Evolutionary conservation across 35 echinoderm and acorn worm genomes (phyloP).

Genomic region (Apostichopus californicus): DNA sequence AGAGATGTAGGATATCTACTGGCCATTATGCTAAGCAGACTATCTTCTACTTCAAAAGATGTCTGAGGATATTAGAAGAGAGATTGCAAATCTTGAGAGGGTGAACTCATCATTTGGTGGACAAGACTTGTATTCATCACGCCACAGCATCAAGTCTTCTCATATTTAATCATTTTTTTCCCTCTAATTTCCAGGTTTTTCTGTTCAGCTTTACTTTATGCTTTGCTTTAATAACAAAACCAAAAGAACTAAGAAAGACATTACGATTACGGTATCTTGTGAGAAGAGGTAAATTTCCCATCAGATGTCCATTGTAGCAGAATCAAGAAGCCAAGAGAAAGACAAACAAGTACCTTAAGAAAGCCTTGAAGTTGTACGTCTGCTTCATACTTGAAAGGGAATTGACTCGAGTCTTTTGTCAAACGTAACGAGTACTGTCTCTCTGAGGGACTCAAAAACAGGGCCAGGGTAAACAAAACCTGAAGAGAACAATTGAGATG

Average conservation of each 20-base stretch:
- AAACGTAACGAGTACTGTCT: slow-evolving; percentile 76
- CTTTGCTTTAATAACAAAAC: too few relatives aligned
- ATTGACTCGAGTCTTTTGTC: slow-evolving; percentile 9
- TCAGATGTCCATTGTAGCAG: not conserved
- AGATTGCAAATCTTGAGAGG: not conserved
- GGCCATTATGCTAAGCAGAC: slow-evolving; percentile 69
- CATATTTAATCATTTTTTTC: too few relatives aligned
- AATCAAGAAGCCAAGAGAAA: not conserved
- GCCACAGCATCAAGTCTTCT: too few relatives aligned
- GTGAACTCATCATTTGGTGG: too few relatives aligned
- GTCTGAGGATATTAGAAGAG: slow-evolving; percentile 39
- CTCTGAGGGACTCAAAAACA: slow-evolving; percentile 78
- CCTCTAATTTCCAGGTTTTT: too few relatives aligned
- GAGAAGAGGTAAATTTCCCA: not conserved
- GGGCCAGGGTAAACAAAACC: slow-evolving; percentile 87
- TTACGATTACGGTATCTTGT: too few relatives aligned
- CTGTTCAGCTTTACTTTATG: too few relatives aligned
- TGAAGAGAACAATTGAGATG: slow-evolving; percentile 26
- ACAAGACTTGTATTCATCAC: too few relatives aligned
- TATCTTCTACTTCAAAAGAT: slow-evolving; percentile 56
- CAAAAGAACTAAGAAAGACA: too few relatives aligned
- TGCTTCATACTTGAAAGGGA: slow-evolving; percentile 61
- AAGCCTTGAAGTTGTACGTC: slow-evolving; percentile 90
- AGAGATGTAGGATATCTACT: slow-evolving; percentile 76
- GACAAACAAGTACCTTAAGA: slow-evolving; percentile 73